Evolutionary conservation across 1,140 invertebrate genomes (phyloP).

Genomic region (Caenorhabditis latens): DNA sequence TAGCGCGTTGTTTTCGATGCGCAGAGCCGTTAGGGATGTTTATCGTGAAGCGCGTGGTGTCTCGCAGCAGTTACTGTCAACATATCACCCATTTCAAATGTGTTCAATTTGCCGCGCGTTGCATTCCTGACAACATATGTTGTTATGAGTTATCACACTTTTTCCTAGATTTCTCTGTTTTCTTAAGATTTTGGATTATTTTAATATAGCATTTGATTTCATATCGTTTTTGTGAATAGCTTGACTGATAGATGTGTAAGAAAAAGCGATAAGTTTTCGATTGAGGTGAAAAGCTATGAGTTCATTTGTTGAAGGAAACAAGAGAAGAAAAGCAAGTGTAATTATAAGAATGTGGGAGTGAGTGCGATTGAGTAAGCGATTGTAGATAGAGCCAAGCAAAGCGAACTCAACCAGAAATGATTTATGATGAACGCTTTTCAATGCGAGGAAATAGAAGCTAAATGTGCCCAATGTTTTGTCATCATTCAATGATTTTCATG

Average conservation of each 20-base stretch:
- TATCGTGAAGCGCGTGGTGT: conserved; percentile 5
- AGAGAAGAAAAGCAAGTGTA: conserved; percentile 17
- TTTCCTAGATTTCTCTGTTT: background rate
- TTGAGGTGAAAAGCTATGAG: background rate
- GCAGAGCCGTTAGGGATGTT: conserved; percentile 8
- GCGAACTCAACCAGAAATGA: conserved; percentile 49
- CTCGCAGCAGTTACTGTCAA: conserved; percentile 31
- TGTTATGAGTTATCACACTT: background rate
- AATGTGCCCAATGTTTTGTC: background rate
- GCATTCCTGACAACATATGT: background rate
- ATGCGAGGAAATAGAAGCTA: background rate
- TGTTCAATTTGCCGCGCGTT: background rate
- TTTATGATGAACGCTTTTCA: conserved; percentile 26
- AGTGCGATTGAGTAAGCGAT: background rate
- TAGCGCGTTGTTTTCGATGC: conserved; percentile 14
- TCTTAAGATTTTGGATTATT: no score
- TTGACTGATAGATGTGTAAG: no score
- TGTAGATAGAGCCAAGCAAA: background rate
- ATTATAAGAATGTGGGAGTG: conserved; percentile 38
- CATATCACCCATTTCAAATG: background rate
- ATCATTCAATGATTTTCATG: background rate
- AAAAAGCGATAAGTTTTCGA: background rate
- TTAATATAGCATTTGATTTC: no score
- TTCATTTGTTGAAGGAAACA: background rate
- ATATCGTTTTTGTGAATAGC: no score